phyloP scores from a whole-genome alignment of 35 echinoderm and acorn worm species.

The Chiridota heheva region DNA sequence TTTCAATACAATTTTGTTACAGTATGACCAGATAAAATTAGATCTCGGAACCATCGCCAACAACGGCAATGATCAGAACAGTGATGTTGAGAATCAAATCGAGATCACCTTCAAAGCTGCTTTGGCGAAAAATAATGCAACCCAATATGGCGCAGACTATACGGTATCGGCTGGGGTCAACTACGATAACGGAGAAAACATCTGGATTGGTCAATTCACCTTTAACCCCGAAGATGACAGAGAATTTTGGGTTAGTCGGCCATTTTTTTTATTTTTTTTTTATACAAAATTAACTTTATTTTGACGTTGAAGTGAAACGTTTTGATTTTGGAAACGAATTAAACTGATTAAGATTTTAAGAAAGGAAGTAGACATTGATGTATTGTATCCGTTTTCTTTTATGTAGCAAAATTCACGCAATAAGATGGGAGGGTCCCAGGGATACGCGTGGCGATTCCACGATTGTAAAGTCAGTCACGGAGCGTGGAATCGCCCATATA shows the following conservation, averaged over 20 bases:
- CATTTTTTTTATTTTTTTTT: too few relatives aligned
- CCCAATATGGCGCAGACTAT: conserved; percentile 54
- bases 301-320: neutral
- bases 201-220: conserved; percentile 57
- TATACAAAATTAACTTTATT: too few relatives aligned
- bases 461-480: too few relatives aligned
- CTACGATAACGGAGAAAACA: conserved; percentile 35
- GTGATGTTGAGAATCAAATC: conserved; percentile 53
- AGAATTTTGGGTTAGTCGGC: conserved; percentile 55
- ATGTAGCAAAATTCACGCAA: too few relatives aligned
- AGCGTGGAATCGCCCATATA: too few relatives aligned
- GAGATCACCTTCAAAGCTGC: conserved; percentile 57
- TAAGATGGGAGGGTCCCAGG: too few relatives aligned
- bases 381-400: neutral
- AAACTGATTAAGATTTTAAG: neutral
- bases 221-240: conserved; percentile 68
- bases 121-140: conserved; percentile 57
- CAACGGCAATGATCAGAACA: conserved; percentile 20
- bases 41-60: conserved; percentile 69
- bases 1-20: neutral
- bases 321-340: neutral
- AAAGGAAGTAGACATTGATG: neutral
- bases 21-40: conserved; percentile 73
- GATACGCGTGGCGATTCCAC: too few relatives aligned
- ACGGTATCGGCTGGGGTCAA: conserved; percentile 56